Conservation (phyloP, 1,140 invertebrate genomes). For the Lutraria rhynchaena region DNA sequence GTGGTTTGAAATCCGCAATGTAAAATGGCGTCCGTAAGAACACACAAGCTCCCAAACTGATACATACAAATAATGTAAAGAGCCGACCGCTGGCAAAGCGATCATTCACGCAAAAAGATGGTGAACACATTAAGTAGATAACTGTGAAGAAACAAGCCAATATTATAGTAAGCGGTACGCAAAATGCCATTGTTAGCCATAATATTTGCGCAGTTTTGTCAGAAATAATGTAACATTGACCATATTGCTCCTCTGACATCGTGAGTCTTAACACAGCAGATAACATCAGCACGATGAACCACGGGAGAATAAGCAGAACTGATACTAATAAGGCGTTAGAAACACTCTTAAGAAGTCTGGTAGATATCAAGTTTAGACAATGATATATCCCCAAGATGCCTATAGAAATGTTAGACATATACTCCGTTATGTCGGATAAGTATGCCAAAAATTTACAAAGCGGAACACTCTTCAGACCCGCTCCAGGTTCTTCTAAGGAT, state of each 20-base stretch:
- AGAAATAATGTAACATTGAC: constrained; percentile 45
- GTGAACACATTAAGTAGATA: background rate
- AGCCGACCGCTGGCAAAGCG: background rate
- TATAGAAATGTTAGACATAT: constrained; percentile 51
- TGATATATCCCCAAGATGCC: constrained; percentile 51
- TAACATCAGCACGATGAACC: constrained; percentile 37
- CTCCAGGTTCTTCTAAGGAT: constrained; percentile 6
- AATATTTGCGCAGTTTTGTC: constrained; percentile 42
- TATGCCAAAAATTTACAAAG: constrained; percentile 39
- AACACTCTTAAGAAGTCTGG: constrained; percentile 44
- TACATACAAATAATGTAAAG: constrained; percentile 34
- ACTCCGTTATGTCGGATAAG: constrained; percentile 36
- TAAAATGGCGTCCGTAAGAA: constrained; percentile 42
- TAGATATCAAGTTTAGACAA: constrained; percentile 35
- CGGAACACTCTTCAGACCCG: constrained; percentile 7
- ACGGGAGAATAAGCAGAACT: constrained; percentile 46
- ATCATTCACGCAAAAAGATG: background rate
- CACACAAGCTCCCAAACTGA: constrained; percentile 31
- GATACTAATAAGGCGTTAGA: constrained; percentile 33
- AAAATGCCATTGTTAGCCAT: constrained; percentile 26
- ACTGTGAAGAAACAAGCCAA: constrained; percentile 41
- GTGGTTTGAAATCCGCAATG: constrained; percentile 34
- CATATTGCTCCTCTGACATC: constrained; percentile 53
- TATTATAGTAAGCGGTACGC: constrained; percentile 11
- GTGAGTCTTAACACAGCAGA: constrained; percentile 43